Evolutionary conservation across 2,888 invertebrate genomes (phyloP).

Genomic region (Meganola albula): DNA sequence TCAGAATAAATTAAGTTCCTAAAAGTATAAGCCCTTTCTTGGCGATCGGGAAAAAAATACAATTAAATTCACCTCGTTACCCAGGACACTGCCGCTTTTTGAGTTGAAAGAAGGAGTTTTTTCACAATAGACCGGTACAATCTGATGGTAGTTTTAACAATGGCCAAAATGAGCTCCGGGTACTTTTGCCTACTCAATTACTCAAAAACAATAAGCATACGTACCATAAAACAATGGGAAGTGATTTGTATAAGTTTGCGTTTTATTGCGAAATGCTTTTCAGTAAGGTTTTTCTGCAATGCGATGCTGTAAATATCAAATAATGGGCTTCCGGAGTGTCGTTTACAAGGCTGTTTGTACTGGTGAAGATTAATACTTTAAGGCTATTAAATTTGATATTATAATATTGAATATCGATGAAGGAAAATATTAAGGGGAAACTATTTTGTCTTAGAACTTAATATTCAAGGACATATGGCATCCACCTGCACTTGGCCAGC

Average conservation of each 20-base stretch:
- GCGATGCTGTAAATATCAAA: background rate
- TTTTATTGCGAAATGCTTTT: conserved; percentile 13
- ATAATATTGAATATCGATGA: no score
- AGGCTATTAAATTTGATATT: no score
- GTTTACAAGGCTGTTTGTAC: background rate
- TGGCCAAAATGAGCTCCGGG: conserved; percentile 21
- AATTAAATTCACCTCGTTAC: no score
- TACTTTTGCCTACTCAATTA: conserved; percentile 29
- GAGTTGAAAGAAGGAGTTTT: conserved; percentile 16
- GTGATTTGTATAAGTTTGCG: conserved; percentile 22
- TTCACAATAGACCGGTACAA: conserved; percentile 18
- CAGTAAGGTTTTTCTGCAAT: conserved; percentile 4
- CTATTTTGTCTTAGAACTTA: no score
- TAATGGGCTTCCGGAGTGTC: background rate
- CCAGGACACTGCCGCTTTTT: conserved; percentile 11
- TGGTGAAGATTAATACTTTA: background rate
- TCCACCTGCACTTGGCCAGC: no score
- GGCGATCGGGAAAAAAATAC: no score
- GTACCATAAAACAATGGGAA: conserved; percentile 21
- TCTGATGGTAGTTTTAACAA: conserved; percentile 23
- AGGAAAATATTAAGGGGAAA: no score
- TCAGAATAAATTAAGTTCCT: no score
- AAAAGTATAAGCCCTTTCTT: no score
- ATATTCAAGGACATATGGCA: no score
- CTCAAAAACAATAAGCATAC: conserved; percentile 26